Base-by-base conservation (phyloP, 2,888 invertebrate species). In the Polia nebulosa region DNA sequence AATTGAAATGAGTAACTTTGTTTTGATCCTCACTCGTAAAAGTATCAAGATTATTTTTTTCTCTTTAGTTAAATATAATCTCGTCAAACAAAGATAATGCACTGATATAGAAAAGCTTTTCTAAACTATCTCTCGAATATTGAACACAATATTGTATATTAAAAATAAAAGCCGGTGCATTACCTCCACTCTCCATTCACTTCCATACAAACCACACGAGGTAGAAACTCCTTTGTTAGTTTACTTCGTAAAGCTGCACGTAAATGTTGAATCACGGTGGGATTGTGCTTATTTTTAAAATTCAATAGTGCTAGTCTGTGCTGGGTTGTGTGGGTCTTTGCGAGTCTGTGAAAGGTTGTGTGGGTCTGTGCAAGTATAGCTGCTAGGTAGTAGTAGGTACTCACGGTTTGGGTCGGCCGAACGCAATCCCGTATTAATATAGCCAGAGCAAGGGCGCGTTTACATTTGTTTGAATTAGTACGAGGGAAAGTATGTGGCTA, bases 181-280 rank as follows among this genome's bases (percentile, higher is more conserved):
- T 72, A 52, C 65, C 76, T 71, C 20, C n/a, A 47, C 64, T 59
- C 76, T 76, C 20, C 9, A 52, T 76, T 76, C 59, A 55, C 34
- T 15, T 53, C 32, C 20, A 76, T 41, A 47, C 58, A 53, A 32
- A 56, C 71, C 62, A 57, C 55, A 25, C 45, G 29, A 71, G 49
- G 25, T 36, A 53, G 34, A 66, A 61, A 39, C 51, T 70, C 59
- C 59, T 70, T 79, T 80, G 74, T 81, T 67, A 29, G 67, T 70
- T 57, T 39, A 70, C 45, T 62, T 56, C 58, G 49, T 60, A 60
- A 70, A 73, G 68, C 61, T 64, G 66, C 64, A 81, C 72, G 74
- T 81, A 71, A 82, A 84, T 83, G 73, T 82, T 82, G 81, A 83
- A 87, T 84, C 76, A 72, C 78, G 72, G 34, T 63, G 53, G 63